Base-by-base conservation (phyloP, 2,113 vertebrate genomes). In the Dipodomys stephensi region DNA sequence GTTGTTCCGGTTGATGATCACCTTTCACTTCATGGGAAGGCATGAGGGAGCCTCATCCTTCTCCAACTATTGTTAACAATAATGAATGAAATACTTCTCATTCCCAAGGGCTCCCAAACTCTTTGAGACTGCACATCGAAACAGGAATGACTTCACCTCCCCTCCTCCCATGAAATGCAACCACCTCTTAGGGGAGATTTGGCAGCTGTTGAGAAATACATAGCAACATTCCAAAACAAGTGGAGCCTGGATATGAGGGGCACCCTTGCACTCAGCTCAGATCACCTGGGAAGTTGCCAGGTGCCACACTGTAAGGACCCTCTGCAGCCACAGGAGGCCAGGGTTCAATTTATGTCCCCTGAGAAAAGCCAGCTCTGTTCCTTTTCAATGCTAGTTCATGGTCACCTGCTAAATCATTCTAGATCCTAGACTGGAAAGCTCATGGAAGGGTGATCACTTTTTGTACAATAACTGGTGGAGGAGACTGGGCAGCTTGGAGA, bases 221-320 rank as follows among this genome's bases (percentile, higher is more conserved):
- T 92, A 92, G 87, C 83, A 91, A 92, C 94, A 88, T 95, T 93
- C 88, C 94, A 92, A 83, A 95, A 82, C 19, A 94, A 81, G 44
- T 0, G 11, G 85, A 74, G 35, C 71, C 71, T 88, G 88, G 80
- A 27, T 62, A 27, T 57, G 19, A 90, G 67, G 30, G 19, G 7
- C 18, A 64, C 44, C 7, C n/a, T 83, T 19, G 27, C 20, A 4
- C 91, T 91, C 30, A 65, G 39, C 64, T 79, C 35, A 69, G 71
- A 64, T 93, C 90, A 96, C 88, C 91, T 94, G 93, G 88, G 91
- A 79, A 67, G 35, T 60, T 86, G 95, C n/a, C 77, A 49, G 85
- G 74, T 67, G 16, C 53, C 25, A 32, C 67, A 49, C 35, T 71
- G 57, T 10, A 32, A 81, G 35, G 32, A 73, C n/a, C 49, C 82